Evolutionary conservation across 2,888 invertebrate genomes (phyloP).

Genomic region (Galerucella pusilla): DNA sequence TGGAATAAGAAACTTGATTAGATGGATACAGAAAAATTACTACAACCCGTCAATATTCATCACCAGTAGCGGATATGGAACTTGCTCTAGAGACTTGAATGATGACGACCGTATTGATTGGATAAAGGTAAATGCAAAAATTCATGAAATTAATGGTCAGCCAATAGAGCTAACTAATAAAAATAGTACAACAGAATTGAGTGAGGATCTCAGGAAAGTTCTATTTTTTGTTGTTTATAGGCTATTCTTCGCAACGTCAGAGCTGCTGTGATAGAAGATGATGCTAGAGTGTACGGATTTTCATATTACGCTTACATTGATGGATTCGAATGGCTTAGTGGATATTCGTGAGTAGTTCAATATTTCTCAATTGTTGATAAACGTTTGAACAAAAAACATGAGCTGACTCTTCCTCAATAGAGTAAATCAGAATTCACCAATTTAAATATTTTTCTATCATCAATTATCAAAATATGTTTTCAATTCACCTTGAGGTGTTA

Average conservation of each 20-base stretch:
- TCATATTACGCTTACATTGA: constrained; percentile 16
- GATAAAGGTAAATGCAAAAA: constrained; percentile 6
- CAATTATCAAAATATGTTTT: no score
- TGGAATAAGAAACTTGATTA: constrained; percentile 22
- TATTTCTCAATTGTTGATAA: no score
- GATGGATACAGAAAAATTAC: constrained; percentile 24
- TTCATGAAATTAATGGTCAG: neutral
- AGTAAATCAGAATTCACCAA: no score
- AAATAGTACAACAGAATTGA: neutral
- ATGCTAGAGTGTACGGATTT: constrained; percentile 19
- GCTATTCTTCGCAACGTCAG: constrained; percentile 1
- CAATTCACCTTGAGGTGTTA: no score
- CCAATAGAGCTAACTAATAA: no score
- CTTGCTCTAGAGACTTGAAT: neutral
- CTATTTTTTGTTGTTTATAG: neutral
- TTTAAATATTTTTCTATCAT: no score
- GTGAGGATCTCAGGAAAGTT: neutral
- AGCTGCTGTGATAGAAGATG: constrained; percentile 17
- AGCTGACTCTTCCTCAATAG: no score
- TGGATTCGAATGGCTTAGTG: constrained; percentile 10
- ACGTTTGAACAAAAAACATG: no score
- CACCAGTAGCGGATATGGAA: constrained; percentile 4
- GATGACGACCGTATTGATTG: constrained; percentile 23
- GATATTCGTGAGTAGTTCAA: constrained; percentile 11
- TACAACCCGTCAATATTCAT: constrained; percentile 25